Conservation (phyloP, 2,888 invertebrate species). For the Gortyna flavago region DNA sequence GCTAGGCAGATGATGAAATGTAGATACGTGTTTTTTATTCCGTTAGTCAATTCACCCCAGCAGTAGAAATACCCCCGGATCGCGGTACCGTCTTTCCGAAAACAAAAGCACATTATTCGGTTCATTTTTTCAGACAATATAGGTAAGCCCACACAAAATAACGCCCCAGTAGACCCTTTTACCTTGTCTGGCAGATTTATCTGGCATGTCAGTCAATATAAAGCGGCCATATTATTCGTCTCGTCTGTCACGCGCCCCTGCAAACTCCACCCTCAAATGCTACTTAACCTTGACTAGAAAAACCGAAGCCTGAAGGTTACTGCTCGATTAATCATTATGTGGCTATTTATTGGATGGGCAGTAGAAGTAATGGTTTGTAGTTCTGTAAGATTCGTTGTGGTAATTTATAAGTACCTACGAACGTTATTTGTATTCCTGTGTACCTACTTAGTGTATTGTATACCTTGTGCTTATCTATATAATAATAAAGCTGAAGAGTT, state of each 20-base stretch:
- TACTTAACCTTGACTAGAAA: conserved; percentile 54
- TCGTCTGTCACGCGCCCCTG: conserved; percentile 52
- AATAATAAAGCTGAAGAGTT: too few species aligned
- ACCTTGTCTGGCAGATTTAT: conserved; percentile 53
- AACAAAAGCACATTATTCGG: conserved; percentile 29
- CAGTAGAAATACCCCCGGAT: neutral
- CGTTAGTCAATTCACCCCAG: neutral
- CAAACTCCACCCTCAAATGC: conserved; percentile 42
- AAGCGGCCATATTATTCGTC: conserved; percentile 51
- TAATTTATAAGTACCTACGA: neutral
- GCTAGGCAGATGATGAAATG: too few species aligned
- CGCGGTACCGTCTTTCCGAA: neutral
- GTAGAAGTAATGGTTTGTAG: conserved; percentile 10
- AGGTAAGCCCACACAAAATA: conserved; percentile 39
- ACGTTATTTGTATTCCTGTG: neutral
- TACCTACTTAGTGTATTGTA: neutral
- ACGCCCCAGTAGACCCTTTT: conserved; percentile 40
- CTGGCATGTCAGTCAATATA: conserved; percentile 58
- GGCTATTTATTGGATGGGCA: conserved; percentile 44
- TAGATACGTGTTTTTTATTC: neutral
- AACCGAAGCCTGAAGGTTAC: conserved; percentile 53
- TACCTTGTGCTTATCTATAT: neutral
- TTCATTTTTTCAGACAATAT: conserved; percentile 32
- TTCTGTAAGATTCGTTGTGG: conserved; percentile 30
- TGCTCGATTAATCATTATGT: conserved; percentile 52